Percentiles rank a stretch among this genome's conserved stretches.
Evolutionary conservation across 2,888 invertebrate genomes (phyloP).

Genomic region (Mimumesa dahlbomi): DNA sequence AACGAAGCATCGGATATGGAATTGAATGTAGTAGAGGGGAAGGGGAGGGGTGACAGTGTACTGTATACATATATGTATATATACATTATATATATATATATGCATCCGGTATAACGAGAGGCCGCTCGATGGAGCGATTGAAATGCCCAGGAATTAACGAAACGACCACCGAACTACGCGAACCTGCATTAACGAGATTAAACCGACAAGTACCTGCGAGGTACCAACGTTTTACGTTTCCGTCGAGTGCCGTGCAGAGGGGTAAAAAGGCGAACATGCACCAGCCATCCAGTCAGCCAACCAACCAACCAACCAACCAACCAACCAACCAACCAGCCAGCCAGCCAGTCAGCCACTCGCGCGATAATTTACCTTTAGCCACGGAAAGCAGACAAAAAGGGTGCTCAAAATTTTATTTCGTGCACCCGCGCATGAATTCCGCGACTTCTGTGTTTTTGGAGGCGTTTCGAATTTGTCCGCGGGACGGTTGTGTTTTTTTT

Average conservation of each 20-base stretch:
- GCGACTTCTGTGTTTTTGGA: too few species aligned
- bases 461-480: too few species aligned
- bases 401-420: slow-evolving; percentile 11
- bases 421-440: background rate
- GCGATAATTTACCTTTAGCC: slow-evolving; percentile 19
- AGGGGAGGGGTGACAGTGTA: background rate
- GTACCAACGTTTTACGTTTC: slow-evolving; percentile 6
- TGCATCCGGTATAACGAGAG: slow-evolving; percentile 36
- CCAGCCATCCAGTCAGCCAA: too few species aligned
- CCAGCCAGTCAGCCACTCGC: too few species aligned
- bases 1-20: slow-evolving; percentile 21
- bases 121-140: slow-evolving; percentile 44
- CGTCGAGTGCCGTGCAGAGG: background rate
- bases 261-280: background rate
- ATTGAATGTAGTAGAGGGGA: background rate
- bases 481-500: too few species aligned
- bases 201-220: slow-evolving; percentile 46
- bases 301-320: too few species aligned
- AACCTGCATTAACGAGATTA: slow-evolving; percentile 58
- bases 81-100: slow-evolving; percentile 16
- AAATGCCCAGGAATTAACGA: slow-evolving; percentile 53
- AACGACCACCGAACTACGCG: slow-evolving; percentile 46
- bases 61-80: background rate
- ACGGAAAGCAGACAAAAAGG: background rate
- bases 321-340: too few species aligned